Conservation (phyloP, 2,113 vertebrate genomes). For the Turnix velox region DNA sequence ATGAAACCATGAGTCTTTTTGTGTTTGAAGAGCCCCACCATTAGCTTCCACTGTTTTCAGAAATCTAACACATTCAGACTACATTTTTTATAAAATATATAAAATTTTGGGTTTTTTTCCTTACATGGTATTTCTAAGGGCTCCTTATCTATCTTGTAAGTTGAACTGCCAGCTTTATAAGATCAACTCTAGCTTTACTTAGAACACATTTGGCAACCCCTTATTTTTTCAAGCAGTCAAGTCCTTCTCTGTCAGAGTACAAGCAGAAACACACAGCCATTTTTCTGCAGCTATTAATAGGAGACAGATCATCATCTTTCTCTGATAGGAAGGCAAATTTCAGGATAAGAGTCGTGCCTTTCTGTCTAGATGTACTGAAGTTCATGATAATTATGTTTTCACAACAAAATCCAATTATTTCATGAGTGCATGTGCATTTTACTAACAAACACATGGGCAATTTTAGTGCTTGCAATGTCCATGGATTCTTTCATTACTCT, state of each 20-base stretch:
- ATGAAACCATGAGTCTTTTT: not conserved
- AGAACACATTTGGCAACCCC: not conserved
- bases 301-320: not conserved
- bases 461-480: not conserved
- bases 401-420: not conserved
- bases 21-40: not conserved
- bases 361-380: not conserved
- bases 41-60: not conserved
- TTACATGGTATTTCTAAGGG: not conserved
- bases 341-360: not conserved
- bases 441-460: not conserved
- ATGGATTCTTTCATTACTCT: not conserved
- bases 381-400: not conserved
- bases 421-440: not conserved
- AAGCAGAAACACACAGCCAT: conserved; percentile 8
- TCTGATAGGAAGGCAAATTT: not conserved
- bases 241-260: not conserved
- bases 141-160: not conserved
- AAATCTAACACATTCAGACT: not conserved
- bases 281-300: not conserved
- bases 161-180: not conserved
- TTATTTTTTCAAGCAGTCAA: not conserved
- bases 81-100: not conserved
- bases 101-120: not conserved
- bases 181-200: not conserved